Evolutionary conservation across 2,113 vertebrate genomes (phyloP).

Genomic region (Rattus norvegicus): DNA sequence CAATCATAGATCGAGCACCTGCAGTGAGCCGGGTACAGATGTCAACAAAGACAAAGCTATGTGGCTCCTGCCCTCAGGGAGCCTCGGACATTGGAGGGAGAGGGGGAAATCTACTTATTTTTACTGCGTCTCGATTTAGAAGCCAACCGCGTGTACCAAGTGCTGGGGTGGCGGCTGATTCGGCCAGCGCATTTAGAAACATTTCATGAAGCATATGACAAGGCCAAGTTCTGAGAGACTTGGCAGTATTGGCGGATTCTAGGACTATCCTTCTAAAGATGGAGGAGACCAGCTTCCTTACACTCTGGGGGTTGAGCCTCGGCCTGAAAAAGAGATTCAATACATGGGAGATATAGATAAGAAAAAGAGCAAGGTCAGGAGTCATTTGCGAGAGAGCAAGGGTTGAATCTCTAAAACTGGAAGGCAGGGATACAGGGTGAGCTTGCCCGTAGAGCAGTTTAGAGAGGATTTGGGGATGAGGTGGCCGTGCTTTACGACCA

Average conservation of each 20-base stretch:
- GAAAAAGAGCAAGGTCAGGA: background rate
- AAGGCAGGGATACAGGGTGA: background rate
- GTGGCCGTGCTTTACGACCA: background rate
- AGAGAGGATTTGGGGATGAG: background rate
- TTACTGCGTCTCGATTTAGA: background rate
- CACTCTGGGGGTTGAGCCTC: background rate
- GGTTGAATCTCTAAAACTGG: background rate
- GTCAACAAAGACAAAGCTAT: background rate
- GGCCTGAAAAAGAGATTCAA: background rate
- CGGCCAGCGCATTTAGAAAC: background rate
- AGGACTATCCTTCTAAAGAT: background rate
- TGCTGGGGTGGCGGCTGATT: background rate
- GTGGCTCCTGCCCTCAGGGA: background rate
- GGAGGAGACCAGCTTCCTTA: background rate
- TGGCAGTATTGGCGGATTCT: background rate
- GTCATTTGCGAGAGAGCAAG: background rate
- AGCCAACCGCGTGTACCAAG: background rate
- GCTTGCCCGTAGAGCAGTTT: background rate
- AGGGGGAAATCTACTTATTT: background rate
- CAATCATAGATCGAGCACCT: background rate
- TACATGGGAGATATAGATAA: background rate
- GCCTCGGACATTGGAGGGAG: background rate
- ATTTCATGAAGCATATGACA: background rate
- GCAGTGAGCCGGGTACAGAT: background rate
- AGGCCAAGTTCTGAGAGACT: background rate